Percentiles rank a stretch among this genome's conserved stretches.
phyloP scores from a whole-genome alignment of 2,113 vertebrate species.

The Bufo gargarizans region DNA sequence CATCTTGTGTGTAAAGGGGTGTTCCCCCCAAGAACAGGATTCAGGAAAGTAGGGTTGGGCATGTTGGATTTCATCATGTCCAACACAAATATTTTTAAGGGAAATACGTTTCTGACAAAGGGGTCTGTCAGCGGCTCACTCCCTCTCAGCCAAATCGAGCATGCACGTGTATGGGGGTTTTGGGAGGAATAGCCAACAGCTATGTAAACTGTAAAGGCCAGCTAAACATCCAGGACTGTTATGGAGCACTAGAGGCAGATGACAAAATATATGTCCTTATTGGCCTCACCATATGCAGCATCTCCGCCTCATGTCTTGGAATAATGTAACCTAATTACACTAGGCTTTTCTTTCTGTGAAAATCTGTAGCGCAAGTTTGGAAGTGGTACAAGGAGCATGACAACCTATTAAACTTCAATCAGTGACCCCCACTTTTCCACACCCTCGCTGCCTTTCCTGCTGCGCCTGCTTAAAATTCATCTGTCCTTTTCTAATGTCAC shows the following conservation, averaged over 20 bases:
- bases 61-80: too few relatives aligned
- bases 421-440: not conserved
- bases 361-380: not conserved
- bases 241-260: not conserved
- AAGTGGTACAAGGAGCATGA: not conserved
- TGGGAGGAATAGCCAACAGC: too few relatives aligned
- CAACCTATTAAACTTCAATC: not conserved
- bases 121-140: too few relatives aligned
- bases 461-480: constrained; percentile 41
- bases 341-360: not conserved
- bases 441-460: constrained; percentile 12
- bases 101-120: too few relatives aligned
- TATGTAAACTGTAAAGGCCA: too few relatives aligned
- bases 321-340: not conserved
- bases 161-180: too few relatives aligned
- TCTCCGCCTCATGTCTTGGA: not conserved
- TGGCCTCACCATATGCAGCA: not conserved
- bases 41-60: too few relatives aligned
- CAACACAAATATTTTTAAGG: too few relatives aligned
- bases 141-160: too few relatives aligned
- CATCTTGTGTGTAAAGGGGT: too few relatives aligned
- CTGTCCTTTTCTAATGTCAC: constrained; percentile 36
- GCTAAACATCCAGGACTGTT: not conserved
- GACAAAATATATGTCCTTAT: not conserved
- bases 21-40: too few relatives aligned